Conservation (phyloP, 2,113 vertebrate species). For the Nothobranchius furzeri region DNA sequence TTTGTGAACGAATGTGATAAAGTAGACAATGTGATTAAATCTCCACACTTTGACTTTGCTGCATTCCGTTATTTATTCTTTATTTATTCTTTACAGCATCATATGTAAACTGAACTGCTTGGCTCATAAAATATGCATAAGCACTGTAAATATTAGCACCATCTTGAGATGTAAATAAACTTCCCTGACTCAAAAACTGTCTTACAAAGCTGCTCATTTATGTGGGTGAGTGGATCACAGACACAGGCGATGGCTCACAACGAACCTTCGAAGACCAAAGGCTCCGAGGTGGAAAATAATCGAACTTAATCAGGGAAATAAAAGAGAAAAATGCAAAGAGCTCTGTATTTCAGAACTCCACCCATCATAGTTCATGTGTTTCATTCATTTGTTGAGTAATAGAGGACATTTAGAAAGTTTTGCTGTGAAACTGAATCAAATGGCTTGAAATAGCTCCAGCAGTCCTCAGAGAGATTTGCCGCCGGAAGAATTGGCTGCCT, state of each 20-base stretch:
- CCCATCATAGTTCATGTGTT: constrained; percentile 48
- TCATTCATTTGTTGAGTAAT: constrained; percentile 53
- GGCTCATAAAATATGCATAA: constrained; percentile 31
- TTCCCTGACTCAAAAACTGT: constrained; percentile 3
- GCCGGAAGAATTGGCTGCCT: constrained; percentile 62
- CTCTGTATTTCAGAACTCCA: constrained; percentile 30
- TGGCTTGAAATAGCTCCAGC: constrained; percentile 64
- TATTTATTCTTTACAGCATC: constrained; percentile 1
- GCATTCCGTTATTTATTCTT: background rate
- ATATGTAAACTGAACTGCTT: constrained; percentile 27
- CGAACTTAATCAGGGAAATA: constrained; percentile 20
- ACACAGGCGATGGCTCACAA: constrained; percentile 7
- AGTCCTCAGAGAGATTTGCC: constrained; percentile 61
- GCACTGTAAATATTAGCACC: constrained; percentile 16
- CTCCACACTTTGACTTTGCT: background rate
- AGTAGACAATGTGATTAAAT: constrained; percentile 1
- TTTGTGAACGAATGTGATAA: constrained; percentile 6
- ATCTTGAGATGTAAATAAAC: background rate
- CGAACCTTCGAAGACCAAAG: constrained; percentile 14
- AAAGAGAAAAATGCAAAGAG: constrained; percentile 38
- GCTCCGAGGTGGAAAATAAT: too few species aligned
- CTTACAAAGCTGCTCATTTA: constrained; percentile 6
- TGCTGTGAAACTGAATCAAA: constrained; percentile 66
- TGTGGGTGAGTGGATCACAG: background rate
- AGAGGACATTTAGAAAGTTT: constrained; percentile 55